These are phyloP conservation scores for Pseudomugil tenellus DNA, from an alignment of 2,797 vertebrate genomes.

Conservation along the genomic window DNA sequence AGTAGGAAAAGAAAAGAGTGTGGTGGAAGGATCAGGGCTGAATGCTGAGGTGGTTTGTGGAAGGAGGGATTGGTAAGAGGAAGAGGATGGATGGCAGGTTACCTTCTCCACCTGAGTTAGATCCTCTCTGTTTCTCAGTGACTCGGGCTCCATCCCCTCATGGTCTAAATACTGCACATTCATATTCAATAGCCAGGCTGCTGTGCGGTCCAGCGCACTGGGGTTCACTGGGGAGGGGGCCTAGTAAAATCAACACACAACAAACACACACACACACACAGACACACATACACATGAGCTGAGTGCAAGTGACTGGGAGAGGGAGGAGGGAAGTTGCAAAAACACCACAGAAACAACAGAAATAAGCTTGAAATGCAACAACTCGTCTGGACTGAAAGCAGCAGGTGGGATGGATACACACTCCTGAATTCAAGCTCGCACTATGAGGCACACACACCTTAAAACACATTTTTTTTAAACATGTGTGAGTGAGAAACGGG, in stretches of 20 bases:
- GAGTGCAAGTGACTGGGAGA: conserved; percentile 64
- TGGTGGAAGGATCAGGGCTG: conserved; percentile 40
- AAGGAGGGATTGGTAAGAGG: conserved; percentile 51
- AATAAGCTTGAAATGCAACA: conserved; percentile 73
- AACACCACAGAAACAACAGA: conserved; percentile 73
- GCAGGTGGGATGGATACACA: conserved; percentile 73
- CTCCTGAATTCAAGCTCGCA: conserved; percentile 38
- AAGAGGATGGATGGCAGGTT: conserved; percentile 76
- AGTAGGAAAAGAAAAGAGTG: conserved; percentile 46
- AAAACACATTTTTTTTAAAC: conserved; percentile 14
- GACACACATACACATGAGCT: conserved; percentile 75
- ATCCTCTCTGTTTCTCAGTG: conserved; percentile 97
- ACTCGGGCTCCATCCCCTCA: conserved; percentile 92
- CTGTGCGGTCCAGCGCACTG: conserved; percentile 99
- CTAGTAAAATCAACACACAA: conserved; percentile 91
- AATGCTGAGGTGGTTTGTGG: conserved; percentile 63
- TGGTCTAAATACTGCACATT: conserved; percentile 99
- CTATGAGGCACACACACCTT: conserved; percentile 31
- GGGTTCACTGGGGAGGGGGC: conserved; percentile 98
- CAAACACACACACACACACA: conserved; percentile 76
- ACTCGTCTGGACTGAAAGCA: conserved; percentile 64
- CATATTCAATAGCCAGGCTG: conserved; percentile 99
- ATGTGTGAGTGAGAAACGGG: conserved; percentile 16
- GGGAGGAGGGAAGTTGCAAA: conserved; percentile 53
- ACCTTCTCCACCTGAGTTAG: conserved; percentile 98